A percentile compares a stretch with the other conserved stretches of the same genome.
These are phyloP conservation scores for Busseola fusca DNA, from an alignment of 2,888 invertebrate genomes.

Conservation along the genomic window DNA sequence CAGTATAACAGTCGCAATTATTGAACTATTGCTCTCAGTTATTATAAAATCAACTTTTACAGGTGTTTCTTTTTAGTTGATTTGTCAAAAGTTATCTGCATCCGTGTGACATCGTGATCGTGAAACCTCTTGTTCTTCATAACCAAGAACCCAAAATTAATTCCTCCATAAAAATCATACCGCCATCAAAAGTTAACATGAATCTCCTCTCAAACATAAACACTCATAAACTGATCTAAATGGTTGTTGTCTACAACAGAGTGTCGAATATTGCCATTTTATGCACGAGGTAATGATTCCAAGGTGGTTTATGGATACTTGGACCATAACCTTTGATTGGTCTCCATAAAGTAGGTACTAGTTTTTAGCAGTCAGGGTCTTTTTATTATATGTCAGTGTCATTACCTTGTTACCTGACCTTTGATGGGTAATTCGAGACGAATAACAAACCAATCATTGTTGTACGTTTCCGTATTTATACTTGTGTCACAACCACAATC, in stretches of 20 bases:
- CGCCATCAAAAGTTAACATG: slow-evolving; percentile 66
- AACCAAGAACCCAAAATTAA: slow-evolving; percentile 38
- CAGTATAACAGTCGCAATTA: not conserved
- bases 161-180: slow-evolving; percentile 54
- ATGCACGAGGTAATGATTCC: slow-evolving; percentile 67
- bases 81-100: not conserved
- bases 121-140: slow-evolving; percentile 1
- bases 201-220: slow-evolving; percentile 63
- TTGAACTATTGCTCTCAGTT: not conserved
- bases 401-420: slow-evolving; percentile 47
- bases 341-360: slow-evolving; percentile 40
- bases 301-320: slow-evolving; percentile 65
- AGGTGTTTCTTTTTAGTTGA: not conserved
- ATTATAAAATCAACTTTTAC: not conserved
- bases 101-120: too few species aligned
- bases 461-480: slow-evolving; percentile 23
- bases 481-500: slow-evolving; percentile 7
- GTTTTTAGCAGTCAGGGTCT: slow-evolving; percentile 47
- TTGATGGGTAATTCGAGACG: slow-evolving; percentile 15
- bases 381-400: slow-evolving; percentile 46
- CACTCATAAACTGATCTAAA: slow-evolving; percentile 63
- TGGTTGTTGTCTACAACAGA: slow-evolving; percentile 73
- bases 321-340: slow-evolving; percentile 55
- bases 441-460: slow-evolving; percentile 40
- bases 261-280: slow-evolving; percentile 68